These are phyloP conservation scores for Heliconius hewitsoni DNA, from an alignment of 1,140 invertebrate species.

Conservation along the genomic window DNA sequence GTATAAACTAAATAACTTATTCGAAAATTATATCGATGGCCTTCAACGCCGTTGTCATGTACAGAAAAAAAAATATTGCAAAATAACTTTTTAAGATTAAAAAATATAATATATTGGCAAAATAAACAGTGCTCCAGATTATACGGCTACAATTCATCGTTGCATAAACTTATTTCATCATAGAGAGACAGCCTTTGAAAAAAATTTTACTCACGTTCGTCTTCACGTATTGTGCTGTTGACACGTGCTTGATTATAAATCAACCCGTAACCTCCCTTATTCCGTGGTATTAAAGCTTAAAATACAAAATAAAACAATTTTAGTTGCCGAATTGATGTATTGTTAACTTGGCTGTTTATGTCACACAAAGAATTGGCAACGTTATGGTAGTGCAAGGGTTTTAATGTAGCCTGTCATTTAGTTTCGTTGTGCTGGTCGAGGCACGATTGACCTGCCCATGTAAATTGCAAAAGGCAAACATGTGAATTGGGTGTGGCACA, in stretches of 20 bases:
- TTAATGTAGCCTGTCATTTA: constrained; percentile 31
- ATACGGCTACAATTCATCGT: constrained; percentile 14
- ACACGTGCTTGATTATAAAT: constrained; percentile 23
- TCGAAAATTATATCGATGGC: background rate
- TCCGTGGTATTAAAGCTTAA: background rate
- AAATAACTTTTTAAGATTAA: background rate
- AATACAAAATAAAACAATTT: background rate
- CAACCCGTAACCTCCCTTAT: background rate
- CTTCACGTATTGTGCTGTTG: constrained; percentile 27
- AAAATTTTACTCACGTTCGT: constrained; percentile 34
- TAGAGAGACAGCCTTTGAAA: constrained; percentile 25
- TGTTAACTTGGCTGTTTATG: constrained; percentile 26
- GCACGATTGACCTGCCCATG: constrained; percentile 68
- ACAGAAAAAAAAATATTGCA: background rate
- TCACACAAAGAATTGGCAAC: constrained; percentile 30
- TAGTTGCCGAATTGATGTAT: constrained; percentile 19
- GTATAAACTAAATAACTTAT: background rate
- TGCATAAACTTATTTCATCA: constrained; percentile 20
- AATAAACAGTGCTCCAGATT: constrained; percentile 15
- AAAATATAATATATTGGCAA: background rate
- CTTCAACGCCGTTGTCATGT: background rate
- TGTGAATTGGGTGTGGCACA: constrained; percentile 33
- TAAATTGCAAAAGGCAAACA: constrained; percentile 53
- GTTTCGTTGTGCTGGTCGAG: constrained; percentile 41
- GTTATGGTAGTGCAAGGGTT: constrained; percentile 20